Percentiles rank a stretch among this genome's conserved stretches.
phyloP scores from a whole-genome alignment of 2,888 invertebrate genomes.

The Spatulosminthurus flaviceps region DNA sequence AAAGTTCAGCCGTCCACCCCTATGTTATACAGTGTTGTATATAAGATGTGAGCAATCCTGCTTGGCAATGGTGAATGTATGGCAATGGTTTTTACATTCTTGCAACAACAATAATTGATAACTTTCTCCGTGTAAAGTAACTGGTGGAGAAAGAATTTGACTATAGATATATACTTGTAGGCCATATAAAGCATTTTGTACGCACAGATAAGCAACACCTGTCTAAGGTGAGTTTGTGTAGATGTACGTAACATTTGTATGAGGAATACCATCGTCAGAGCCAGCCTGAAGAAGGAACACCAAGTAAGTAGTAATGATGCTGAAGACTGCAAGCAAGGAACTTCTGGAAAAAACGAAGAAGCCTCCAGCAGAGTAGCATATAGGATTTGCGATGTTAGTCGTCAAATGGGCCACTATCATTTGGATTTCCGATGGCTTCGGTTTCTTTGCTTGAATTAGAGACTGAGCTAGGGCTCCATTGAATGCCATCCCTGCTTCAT shows the following conservation, averaged over 20 bases:
- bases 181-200: too few species aligned
- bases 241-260: neutral
- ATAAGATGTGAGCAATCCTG: too few species aligned
- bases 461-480: constrained; percentile 51
- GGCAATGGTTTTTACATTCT: too few species aligned
- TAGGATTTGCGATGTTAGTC: constrained; percentile 55
- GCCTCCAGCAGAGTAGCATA: constrained; percentile 58
- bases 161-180: too few species aligned
- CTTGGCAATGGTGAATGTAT: too few species aligned
- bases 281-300: constrained; percentile 57
- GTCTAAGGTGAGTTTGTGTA: too few species aligned
- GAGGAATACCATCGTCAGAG: neutral
- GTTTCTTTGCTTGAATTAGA: constrained; percentile 53
- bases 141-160: too few species aligned
- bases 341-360: constrained; percentile 57
- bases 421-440: constrained; percentile 50
- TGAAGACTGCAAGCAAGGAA: constrained; percentile 57
- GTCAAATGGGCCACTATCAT: constrained; percentile 56
- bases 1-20: too few species aligned
- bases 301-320: constrained; percentile 58
- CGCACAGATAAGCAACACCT: too few species aligned
- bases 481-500: constrained; percentile 54
- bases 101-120: too few species aligned
- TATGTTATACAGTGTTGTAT: too few species aligned
- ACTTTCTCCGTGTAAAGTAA: too few species aligned